phyloP scores from a whole-genome alignment of 2,113 vertebrate species.

The Dipodomys stephensi region DNA sequence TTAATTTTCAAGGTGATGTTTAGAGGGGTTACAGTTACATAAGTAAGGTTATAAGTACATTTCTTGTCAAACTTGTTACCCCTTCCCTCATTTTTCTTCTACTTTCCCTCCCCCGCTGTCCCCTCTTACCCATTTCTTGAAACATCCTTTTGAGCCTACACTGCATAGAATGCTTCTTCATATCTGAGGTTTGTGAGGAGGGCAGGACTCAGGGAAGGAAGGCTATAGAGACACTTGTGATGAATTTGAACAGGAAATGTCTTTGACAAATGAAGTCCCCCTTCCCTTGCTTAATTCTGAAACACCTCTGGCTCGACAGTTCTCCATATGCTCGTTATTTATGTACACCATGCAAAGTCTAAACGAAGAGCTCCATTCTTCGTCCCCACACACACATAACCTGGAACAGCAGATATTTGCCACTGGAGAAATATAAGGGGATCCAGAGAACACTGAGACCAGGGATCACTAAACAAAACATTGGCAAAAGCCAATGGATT shows the following conservation, averaged over 20 bases:
- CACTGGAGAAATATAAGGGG: background rate
- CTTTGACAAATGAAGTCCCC: constrained; percentile 68
- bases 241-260: constrained; percentile 74
- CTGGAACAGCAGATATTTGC: constrained; percentile 43
- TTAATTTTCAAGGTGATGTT: too few species aligned
- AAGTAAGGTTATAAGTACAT: too few species aligned
- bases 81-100: too few species aligned
- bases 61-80: too few species aligned
- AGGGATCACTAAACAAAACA: background rate
- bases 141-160: constrained; percentile 60
- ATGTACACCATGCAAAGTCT: constrained; percentile 72
- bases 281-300: constrained; percentile 66
- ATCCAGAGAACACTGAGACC: background rate
- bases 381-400: background rate
- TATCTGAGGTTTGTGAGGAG: background rate
- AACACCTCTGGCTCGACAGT: constrained; percentile 70
- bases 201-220: background rate
- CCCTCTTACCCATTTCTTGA: constrained; percentile 15
- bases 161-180: constrained; percentile 67
- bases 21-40: too few species aligned
- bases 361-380: constrained; percentile 71
- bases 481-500: background rate
- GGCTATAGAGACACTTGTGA: constrained; percentile 51
- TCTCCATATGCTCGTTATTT: constrained; percentile 74
- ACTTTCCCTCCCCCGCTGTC: too few species aligned